Evolutionary conservation across 2,888 invertebrate genomes (phyloP), one percentile per base, ranked within the genome.

Genomic region (Limnephilus lunatus): DNA sequence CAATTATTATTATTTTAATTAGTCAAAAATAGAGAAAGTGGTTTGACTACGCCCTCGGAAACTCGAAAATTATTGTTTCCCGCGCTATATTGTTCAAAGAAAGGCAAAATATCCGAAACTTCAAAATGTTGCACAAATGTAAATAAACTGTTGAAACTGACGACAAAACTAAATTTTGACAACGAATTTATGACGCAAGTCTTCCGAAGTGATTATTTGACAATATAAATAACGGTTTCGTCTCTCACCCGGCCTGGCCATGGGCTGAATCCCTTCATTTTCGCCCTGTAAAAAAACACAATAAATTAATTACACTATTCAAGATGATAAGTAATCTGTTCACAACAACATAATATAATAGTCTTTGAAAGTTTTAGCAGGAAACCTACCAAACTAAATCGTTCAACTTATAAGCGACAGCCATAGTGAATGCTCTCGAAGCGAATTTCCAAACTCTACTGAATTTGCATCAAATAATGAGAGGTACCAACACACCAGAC

Each of bases 211-310:
- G 95, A 95, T 95, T 95, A 95, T 95, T 95, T 95, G 94, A 94
- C 94, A 80, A 89, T n/a, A 94, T 94, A 94, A 94, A 95, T 92
- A 92, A 92, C 92, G 92, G 92, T 92, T 92, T 92, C 85, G 48
- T 98, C 39, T 91, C 98, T 98, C 97, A 99, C 99, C 97, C 98
- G 98, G 96, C 98, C 99, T 94, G 99, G 99, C 99, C 99, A 99
- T 94, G 99, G 98, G 94, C 98, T 98, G 96, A 98, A 99, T 94
- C 99, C 98, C 97, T 99, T 99, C 99, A 99, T 99, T 97, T 99
- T 99, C 92, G 99, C 99, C 99, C 99, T 99, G 97, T 94, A 97
- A 97, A 94, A 94, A 94, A 95, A 95, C 94, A 39, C 44, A 90
- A 89, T 85, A 39, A 44, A 89, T 68, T 91, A 83, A 39, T 90